Evolutionary conservation across 2,888 invertebrate species (phyloP).

Genomic region (Yponomeuta cagnagella): DNA sequence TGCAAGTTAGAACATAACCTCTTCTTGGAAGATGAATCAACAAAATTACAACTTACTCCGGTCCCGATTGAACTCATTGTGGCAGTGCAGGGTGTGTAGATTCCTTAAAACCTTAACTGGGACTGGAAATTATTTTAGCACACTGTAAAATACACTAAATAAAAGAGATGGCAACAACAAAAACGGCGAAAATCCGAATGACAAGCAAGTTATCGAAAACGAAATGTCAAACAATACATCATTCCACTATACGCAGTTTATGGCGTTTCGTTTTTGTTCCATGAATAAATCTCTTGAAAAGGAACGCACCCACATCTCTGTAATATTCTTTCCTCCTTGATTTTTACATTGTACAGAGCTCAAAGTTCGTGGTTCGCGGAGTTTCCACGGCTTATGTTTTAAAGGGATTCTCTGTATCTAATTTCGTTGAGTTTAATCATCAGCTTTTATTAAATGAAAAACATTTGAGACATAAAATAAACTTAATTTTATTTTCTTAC

Average conservation of each 20-base stretch:
- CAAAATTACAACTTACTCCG: conserved; percentile 80
- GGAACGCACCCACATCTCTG: no score
- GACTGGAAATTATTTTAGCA: no score
- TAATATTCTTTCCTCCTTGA: no score
- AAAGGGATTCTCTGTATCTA: no score
- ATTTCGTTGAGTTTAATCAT: no score
- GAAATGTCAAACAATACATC: conserved; percentile 8
- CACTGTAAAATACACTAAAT: not conserved
- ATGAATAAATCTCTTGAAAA: no score
- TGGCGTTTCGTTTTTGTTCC: not conserved
- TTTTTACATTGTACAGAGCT: no score
- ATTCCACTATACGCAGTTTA: not conserved
- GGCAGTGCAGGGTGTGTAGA: conserved; percentile 27
- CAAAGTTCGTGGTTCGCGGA: no score
- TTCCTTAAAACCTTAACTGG: not conserved
- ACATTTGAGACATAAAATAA: no score
- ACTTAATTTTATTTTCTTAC: no score
- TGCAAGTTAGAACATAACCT: conserved; percentile 31
- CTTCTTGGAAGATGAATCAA: conserved; percentile 16
- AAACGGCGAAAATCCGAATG: not conserved
- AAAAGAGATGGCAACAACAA: not conserved
- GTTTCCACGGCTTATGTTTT: no score
- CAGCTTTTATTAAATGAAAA: no score
- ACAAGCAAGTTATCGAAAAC: conserved; percentile 8
- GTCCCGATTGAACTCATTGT: conserved; percentile 97